phyloP scores from a whole-genome alignment of 2,113 vertebrate genomes.

The Galeopterus variegatus region DNA sequence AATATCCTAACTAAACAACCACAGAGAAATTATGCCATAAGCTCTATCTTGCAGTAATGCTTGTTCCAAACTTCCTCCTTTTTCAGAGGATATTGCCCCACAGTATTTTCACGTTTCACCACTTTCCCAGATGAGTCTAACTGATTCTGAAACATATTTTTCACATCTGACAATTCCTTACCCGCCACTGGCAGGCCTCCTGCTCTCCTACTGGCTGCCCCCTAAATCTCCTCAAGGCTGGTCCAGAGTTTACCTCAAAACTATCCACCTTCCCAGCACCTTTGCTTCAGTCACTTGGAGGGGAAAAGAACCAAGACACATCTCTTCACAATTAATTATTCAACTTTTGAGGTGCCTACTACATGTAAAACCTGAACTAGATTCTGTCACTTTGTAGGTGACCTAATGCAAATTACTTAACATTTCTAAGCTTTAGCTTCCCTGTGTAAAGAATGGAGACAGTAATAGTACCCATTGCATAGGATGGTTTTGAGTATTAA shows the following conservation, averaged over 20 bases:
- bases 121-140: background rate
- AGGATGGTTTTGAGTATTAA: background rate
- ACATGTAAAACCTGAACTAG: background rate
- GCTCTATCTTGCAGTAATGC: background rate
- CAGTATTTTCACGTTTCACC: background rate
- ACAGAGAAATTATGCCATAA: background rate
- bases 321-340: background rate
- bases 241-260: background rate
- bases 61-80: background rate
- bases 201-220: background rate
- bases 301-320: background rate
- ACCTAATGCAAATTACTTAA: background rate
- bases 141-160: background rate
- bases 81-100: background rate
- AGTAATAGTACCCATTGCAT: background rate
- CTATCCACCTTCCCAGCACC: background rate
- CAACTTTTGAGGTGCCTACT: background rate
- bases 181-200: background rate
- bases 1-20: background rate
- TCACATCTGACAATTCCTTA: background rate
- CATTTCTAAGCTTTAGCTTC: slow-evolving; percentile 22
- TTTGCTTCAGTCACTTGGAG: background rate
- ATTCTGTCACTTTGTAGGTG: background rate
- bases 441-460: background rate
- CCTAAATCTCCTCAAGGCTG: background rate